Evolutionary conservation across 23 tunicate species (phyloP).

Genomic region (Styela plicata): DNA sequence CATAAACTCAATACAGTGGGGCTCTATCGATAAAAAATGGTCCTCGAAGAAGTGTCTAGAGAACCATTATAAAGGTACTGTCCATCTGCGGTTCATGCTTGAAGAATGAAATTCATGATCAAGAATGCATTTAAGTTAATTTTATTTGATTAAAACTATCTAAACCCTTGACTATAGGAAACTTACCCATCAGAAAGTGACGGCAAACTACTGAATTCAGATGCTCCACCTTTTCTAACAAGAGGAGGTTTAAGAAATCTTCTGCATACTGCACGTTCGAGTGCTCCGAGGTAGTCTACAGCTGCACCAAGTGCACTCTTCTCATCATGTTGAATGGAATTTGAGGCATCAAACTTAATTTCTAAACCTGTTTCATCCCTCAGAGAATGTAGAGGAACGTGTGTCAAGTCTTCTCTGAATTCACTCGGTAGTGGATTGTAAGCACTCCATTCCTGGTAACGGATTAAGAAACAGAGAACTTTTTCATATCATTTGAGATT

Average conservation of each 20-base stretch:
- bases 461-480: no score
- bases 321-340: constrained; percentile 59
- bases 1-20: no score
- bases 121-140: neutral
- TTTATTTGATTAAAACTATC: neutral
- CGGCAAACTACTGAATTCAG: constrained; percentile 82
- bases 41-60: no score
- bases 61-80: neutral
- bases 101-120: neutral
- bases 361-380: constrained; percentile 18
- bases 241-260: constrained; percentile 78
- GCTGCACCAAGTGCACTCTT: constrained; percentile 58
- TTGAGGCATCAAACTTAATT: constrained; percentile 51
- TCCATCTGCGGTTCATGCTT: no score
- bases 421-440: constrained; percentile 41
- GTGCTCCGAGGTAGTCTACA: constrained; percentile 42
- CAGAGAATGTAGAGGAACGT: constrained; percentile 32
- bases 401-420: constrained; percentile 39
- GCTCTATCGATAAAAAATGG: no score
- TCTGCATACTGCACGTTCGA: constrained; percentile 57
- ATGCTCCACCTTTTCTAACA: constrained; percentile 83
- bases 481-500: no score
- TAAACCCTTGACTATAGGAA: neutral
- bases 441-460: constrained; percentile 23
- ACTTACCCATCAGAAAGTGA: constrained; percentile 83